Evolutionary conservation across 1,140 invertebrate species (phyloP).

Genomic region (Eriocheir sinensis): DNA sequence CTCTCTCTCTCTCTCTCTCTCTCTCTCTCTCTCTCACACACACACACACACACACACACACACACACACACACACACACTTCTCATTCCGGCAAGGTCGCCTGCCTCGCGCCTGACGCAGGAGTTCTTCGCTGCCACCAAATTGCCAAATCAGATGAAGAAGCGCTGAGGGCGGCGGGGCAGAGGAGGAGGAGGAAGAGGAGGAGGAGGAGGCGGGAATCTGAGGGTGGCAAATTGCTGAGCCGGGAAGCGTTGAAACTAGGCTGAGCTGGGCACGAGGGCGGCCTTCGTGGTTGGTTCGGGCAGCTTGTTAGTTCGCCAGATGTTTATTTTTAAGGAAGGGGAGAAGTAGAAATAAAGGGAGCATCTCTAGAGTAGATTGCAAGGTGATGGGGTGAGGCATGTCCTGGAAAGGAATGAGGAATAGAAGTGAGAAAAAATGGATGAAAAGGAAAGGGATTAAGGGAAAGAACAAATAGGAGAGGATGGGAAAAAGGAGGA

Average conservation of each 20-base stretch:
- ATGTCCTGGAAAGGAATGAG: no score
- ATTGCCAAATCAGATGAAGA: slow-evolving; percentile 45
- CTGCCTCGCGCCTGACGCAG: background rate
- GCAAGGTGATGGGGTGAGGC: no score
- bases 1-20: background rate
- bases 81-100: background rate
- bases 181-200: background rate
- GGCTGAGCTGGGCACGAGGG: background rate
- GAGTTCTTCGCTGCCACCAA: background rate
- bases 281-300: background rate
- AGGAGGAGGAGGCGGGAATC: background rate
- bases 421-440: no score
- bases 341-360: no score
- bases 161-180: background rate
- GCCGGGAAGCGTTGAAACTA: background rate
- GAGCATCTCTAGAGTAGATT: no score
- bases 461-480: no score
- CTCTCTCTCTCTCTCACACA: no score
- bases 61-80: slow-evolving; percentile 12
- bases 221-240: background rate
- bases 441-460: no score
- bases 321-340: background rate
- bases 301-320: background rate
- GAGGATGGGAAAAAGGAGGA: no score
- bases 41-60: background rate